Conservation (phyloP, 2,797 vertebrate genomes). For the Sphenodon punctatus region DNA sequence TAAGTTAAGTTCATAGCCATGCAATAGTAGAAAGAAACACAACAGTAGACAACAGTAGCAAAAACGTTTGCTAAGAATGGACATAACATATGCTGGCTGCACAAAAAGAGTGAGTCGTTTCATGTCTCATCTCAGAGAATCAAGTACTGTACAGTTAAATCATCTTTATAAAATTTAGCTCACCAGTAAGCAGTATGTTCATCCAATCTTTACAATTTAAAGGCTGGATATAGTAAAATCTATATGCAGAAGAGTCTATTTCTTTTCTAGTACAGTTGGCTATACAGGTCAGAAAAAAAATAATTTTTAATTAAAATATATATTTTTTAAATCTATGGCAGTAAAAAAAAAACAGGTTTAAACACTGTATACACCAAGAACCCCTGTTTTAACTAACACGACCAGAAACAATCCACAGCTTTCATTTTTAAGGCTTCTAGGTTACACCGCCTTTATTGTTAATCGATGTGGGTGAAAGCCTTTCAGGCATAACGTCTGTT, state of each 20-base stretch:
- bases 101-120: neutral
- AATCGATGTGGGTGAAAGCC: conserved; percentile 38
- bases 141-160: neutral
- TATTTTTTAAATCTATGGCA: neutral
- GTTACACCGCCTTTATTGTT: conserved; percentile 21
- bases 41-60: neutral
- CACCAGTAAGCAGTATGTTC: neutral
- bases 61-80: neutral
- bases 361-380: conserved; percentile 1
- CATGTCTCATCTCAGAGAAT: no score
- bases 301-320: neutral
- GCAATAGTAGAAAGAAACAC: neutral
- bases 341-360: neutral
- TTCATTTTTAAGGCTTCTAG: neutral
- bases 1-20: neutral
- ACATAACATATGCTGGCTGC: neutral
- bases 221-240: no score
- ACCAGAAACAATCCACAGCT: neutral
- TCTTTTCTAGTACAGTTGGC: neutral
- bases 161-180: neutral
- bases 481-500: conserved; percentile 8
- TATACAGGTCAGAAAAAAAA: neutral
- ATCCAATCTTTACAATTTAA: neutral
- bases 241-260: neutral
- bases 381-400: neutral